Evolutionary conservation across 2,888 invertebrate species (phyloP), one percentile per base, ranked within the genome.

Genomic region (Polymixis lichenea): DNA sequence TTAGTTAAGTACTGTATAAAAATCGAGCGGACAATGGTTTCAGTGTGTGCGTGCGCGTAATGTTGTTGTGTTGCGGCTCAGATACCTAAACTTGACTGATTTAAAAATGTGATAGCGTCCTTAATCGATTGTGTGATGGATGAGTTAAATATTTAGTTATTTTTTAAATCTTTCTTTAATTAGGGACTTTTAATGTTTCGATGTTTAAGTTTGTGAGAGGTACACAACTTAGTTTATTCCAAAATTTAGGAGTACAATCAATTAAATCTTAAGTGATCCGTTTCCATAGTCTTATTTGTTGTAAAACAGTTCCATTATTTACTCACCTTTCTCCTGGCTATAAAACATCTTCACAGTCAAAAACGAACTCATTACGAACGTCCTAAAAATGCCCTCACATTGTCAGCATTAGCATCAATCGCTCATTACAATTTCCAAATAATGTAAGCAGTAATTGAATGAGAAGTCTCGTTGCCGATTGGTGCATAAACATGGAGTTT

Each of bases 401-500:
- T 66, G 66, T 72, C 53, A 70, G 15, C 38, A 15, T 62, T 32
- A 56, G 15, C 56, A 69, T 72, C 43, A 66, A 72, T 58, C 55
- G 17, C 64, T 86, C 69, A 69, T 80, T 72, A 80, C 75, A 56
- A 77, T 83, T 58, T 71, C 19, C 32, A 61, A 65, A 82, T 77
- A 74, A 66, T 38, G 66, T 58, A 25, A 72, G 56, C 61, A 66
- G 61, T 80, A 75, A 77, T 71, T 83, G 72, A 86, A 86, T 80
- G 68, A 69, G 51, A 67, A 79, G 72, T 75, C 78, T 75, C 60
- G 67, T 72, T 61, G 75, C 71, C 56, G 69, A 74, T 75, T 65
- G 76, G 66, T 69, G 46, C 49, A 71, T 75, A 78, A 85, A 85
- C 72, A 65, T 73, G 38, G 53, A 69, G 62, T 88, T 90, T 87